phyloP scores from a whole-genome alignment of 1,140 invertebrate species.

The Bombus sibiricus region DNA sequence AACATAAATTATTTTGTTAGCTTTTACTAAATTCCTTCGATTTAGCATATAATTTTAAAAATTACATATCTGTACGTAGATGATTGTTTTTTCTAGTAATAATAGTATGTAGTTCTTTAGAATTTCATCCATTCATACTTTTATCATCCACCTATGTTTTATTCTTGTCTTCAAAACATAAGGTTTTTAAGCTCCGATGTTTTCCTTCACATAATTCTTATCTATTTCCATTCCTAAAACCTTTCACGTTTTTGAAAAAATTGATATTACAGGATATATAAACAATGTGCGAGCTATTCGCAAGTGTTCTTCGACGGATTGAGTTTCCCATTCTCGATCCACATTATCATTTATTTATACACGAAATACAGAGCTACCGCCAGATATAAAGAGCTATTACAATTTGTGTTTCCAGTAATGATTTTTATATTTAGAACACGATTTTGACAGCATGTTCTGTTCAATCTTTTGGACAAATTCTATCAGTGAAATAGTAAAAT shows the following conservation, averaged over 20 bases:
- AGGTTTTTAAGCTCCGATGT: not conserved
- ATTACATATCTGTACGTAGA: no score
- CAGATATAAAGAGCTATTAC: not conserved
- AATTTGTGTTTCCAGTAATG: not conserved
- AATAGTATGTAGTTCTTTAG: not conserved
- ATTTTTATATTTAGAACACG: not conserved
- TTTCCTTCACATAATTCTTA: not conserved
- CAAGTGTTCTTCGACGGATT: not conserved
- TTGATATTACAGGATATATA: not conserved
- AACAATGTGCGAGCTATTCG: not conserved
- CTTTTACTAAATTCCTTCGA: no score
- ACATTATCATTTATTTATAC: conserved; percentile 16
- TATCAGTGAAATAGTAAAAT: not conserved
- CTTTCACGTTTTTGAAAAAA: not conserved
- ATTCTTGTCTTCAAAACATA: not conserved
- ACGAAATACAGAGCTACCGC: not conserved
- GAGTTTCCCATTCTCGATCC: not conserved
- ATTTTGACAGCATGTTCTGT: not conserved
- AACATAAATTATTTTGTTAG: no score
- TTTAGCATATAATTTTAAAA: no score
- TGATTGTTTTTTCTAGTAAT: no score
- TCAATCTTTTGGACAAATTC: not conserved
- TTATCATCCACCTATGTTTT: not conserved
- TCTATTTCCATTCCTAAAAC: no score
- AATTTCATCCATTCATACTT: not conserved